These are phyloP conservation scores for Cygnus buccinator DNA, from an alignment of 2,113 vertebrate genomes.

Conservation along the genomic window DNA sequence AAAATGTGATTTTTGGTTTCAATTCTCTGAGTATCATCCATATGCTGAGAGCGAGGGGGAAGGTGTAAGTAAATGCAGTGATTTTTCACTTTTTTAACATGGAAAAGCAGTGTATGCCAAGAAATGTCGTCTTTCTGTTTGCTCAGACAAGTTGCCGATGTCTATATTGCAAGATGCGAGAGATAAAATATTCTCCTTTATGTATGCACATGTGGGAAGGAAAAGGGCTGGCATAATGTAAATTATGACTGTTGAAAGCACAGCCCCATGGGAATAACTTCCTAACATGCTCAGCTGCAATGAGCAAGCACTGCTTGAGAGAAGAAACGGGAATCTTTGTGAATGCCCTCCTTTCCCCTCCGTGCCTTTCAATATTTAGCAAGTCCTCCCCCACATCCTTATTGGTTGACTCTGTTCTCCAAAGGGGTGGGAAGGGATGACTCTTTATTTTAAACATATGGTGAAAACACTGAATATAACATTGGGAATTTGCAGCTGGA, in stretches of 20 bases:
- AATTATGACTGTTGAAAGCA: conserved; percentile 32
- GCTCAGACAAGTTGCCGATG: conserved; percentile 24
- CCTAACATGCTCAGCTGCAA: neutral
- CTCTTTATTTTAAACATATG: conserved; percentile 41
- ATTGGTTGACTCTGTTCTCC: neutral
- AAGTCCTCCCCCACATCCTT: neutral
- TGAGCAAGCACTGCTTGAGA: neutral
- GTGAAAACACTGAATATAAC: neutral
- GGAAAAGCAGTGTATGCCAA: neutral
- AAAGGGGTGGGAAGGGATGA: neutral
- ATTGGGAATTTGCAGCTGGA: conserved; percentile 18
- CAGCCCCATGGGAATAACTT: neutral
- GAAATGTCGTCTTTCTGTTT: neutral
- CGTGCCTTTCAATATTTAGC: neutral
- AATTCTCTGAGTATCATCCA: neutral
- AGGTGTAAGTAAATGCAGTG: neutral
- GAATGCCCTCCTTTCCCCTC: neutral
- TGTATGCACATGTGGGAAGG: neutral
- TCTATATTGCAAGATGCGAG: neutral
- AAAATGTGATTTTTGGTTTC: neutral
- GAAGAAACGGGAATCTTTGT: conserved; percentile 18
- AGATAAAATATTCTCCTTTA: conserved; percentile 16
- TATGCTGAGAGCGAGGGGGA: neutral
- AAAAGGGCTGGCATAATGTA: neutral
- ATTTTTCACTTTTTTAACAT: neutral